Evolutionary conservation across 2,888 invertebrate species (phyloP).

Genomic region (Oligia strigilis): DNA sequence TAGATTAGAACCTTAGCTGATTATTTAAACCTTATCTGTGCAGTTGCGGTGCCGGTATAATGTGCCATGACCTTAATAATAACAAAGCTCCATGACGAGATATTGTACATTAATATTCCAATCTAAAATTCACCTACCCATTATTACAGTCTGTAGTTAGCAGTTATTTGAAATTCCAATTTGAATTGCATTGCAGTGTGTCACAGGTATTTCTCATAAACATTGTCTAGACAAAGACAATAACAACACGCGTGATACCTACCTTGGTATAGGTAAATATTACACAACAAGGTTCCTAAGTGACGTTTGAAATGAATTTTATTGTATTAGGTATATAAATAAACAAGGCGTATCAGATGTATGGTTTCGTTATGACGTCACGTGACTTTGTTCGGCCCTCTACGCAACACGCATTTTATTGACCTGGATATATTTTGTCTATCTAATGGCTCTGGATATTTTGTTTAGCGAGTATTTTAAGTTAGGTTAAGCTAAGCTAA

Average conservation of each 20-base stretch:
- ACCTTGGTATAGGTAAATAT: background rate
- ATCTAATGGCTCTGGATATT: too few species aligned
- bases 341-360: too few species aligned
- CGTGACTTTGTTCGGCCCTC: too few species aligned
- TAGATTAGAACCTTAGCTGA: too few species aligned
- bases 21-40: too few species aligned
- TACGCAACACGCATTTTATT: too few species aligned
- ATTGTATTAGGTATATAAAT: background rate
- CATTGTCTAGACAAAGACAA: slow-evolving; percentile 32
- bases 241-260: background rate
- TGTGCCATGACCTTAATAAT: background rate
- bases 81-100: background rate
- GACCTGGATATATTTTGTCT: too few species aligned
- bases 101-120: background rate
- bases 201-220: slow-evolving; percentile 37
- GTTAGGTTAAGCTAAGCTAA: too few species aligned
- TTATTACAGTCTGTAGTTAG: background rate
- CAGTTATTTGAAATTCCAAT: slow-evolving; percentile 21
- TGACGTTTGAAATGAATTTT: too few species aligned
- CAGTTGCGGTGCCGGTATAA: too few species aligned
- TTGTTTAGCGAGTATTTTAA: too few species aligned
- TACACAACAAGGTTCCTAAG: background rate
- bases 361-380: too few species aligned
- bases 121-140: background rate
- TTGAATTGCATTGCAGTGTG: slow-evolving; percentile 13